These are phyloP conservation scores for Apomyelois bistriatella DNA, from an alignment of 2,888 invertebrate species.

Conservation along the genomic window DNA sequence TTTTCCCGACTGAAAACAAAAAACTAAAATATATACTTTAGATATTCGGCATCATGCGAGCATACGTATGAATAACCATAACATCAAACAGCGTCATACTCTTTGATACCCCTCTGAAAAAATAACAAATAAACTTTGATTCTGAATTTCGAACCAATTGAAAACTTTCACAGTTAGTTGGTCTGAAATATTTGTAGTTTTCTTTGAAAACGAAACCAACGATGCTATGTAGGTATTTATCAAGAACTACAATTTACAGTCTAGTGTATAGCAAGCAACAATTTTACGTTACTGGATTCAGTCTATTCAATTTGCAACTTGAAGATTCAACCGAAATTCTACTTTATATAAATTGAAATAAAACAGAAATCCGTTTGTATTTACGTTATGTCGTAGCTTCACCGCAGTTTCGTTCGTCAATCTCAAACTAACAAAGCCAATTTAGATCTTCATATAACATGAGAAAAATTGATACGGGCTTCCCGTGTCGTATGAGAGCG, in stretches of 20 bases:
- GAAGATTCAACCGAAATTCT: neutral
- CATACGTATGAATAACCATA: too few relatives aligned
- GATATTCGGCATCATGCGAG: too few relatives aligned
- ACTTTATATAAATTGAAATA: neutral
- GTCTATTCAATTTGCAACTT: neutral
- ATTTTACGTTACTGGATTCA: too few relatives aligned
- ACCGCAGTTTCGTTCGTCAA: constrained; percentile 8
- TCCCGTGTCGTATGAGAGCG: constrained; percentile 17
- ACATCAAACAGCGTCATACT: too few relatives aligned
- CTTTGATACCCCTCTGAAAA: too few relatives aligned
- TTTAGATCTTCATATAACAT: constrained; percentile 19
- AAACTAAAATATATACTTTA: too few relatives aligned
- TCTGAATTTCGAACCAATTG: neutral
- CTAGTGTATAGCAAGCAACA: too few relatives aligned
- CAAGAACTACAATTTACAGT: too few relatives aligned
- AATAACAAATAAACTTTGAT: too few relatives aligned
- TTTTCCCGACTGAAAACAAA: too few relatives aligned
- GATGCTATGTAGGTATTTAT: neutral
- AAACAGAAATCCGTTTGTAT: neutral
- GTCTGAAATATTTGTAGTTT: neutral
- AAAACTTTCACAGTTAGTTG: neutral
- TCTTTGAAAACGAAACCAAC: neutral
- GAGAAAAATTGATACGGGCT: constrained; percentile 28
- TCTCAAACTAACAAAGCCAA: constrained; percentile 11
- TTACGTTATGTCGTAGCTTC: neutral